A percentile compares a stretch with the other conserved stretches of the same genome.
These are phyloP conservation scores for Porites divaricata DNA, from an alignment of 92 coral and sea anemone species.

Conservation along the genomic window DNA sequence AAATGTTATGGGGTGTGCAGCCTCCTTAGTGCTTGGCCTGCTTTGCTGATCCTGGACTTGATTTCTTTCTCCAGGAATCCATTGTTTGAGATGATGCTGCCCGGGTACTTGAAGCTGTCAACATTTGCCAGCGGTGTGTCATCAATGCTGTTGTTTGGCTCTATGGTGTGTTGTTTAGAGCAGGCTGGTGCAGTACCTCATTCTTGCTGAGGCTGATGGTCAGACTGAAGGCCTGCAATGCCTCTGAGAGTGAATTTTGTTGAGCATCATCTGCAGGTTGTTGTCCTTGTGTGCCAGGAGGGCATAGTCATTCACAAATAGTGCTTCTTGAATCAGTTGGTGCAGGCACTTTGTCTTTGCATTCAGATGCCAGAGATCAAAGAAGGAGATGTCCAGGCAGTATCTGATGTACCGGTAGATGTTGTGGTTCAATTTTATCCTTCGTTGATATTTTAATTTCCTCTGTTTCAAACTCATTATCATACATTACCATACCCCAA, in stretches of 20 bases:
- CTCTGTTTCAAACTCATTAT: too few relatives aligned
- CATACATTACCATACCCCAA: too few relatives aligned
- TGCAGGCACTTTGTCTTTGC: slow-evolving; percentile 14
- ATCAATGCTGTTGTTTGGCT: too few relatives aligned
- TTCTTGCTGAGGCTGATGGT: too few relatives aligned
- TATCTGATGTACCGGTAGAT: neutral
- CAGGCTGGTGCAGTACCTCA: too few relatives aligned
- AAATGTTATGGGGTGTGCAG: slow-evolving; percentile 8
- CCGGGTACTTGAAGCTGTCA: slow-evolving; percentile 42
- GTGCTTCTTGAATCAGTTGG: slow-evolving; percentile 25
- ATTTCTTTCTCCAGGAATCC: neutral
- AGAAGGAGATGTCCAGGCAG: neutral
- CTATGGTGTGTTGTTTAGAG: too few relatives aligned
- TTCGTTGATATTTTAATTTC: too few relatives aligned
- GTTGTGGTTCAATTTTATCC: too few relatives aligned
- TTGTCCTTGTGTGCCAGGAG: slow-evolving; percentile 33
- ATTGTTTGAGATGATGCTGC: slow-evolving; percentile 42
- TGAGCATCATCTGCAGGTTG: slow-evolving; percentile 22
- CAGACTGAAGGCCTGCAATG: slow-evolving; percentile 7
- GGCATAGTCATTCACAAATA: slow-evolving; percentile 38
- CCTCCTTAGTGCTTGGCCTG: slow-evolving; percentile 29
- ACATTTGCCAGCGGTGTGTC: too few relatives aligned
- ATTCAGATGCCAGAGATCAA: neutral
- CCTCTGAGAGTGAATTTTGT: slow-evolving; percentile 8
- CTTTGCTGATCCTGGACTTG: too few relatives aligned